Percentiles rank a stretch among this genome's conserved stretches.
Conservation (phyloP, 2,797 vertebrate species). For the Brachyrhaphis roseni region DNA sequence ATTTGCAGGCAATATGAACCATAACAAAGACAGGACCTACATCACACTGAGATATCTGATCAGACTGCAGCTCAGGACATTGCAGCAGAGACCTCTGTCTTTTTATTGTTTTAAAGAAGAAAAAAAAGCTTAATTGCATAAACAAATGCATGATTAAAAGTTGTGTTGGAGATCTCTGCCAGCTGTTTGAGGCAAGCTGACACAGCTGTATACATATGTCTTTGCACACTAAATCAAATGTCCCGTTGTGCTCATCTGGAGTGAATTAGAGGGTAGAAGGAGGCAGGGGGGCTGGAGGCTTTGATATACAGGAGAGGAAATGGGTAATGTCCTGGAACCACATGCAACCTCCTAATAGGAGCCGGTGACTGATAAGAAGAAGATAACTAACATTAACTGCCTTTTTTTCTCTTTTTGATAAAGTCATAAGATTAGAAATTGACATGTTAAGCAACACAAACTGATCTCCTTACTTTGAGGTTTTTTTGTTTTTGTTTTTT, state of each 20-base stretch:
- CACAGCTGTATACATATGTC: slow-evolving; percentile 82
- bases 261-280: slow-evolving; percentile 70
- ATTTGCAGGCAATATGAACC: slow-evolving; percentile 50
- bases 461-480: not conserved
- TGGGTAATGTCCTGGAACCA: slow-evolving; percentile 82
- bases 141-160: slow-evolving; percentile 82
- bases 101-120: not conserved
- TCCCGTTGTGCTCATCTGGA: slow-evolving; percentile 83
- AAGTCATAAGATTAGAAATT: slow-evolving; percentile 28
- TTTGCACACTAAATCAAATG: slow-evolving; percentile 81
- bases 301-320: slow-evolving; percentile 82
- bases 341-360: slow-evolving; percentile 79
- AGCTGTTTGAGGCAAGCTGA: slow-evolving; percentile 77
- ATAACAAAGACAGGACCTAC: slow-evolving; percentile 62
- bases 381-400: slow-evolving; percentile 69
- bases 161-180: slow-evolving; percentile 61
- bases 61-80: slow-evolving; percentile 58
- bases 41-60: slow-evolving; percentile 63
- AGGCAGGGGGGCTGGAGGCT: slow-evolving; percentile 57
- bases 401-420: slow-evolving; percentile 26
- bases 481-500: slow-evolving; percentile 6
- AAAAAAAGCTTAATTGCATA: slow-evolving; percentile 71
- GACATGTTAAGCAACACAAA: slow-evolving; percentile 8
- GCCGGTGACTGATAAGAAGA: slow-evolving; percentile 75
- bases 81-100: slow-evolving; percentile 32